These are phyloP conservation scores for Suillia variegata DNA, from an alignment of 2,888 invertebrate genomes.

Conservation along the genomic window DNA sequence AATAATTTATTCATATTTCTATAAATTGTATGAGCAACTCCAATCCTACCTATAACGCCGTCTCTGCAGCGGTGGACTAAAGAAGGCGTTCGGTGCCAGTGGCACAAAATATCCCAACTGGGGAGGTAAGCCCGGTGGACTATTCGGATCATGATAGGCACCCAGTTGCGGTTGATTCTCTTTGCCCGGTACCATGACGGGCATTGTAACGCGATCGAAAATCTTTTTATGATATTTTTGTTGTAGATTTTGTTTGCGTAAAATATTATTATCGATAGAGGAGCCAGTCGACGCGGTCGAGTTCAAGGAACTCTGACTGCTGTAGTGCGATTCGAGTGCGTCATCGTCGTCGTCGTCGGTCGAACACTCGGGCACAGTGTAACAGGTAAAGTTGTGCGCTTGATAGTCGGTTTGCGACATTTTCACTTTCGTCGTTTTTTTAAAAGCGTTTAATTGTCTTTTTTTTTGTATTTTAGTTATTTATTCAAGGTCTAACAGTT, in stretches of 20 bases:
- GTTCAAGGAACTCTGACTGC: conserved; percentile 35
- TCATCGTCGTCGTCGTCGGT: conserved; percentile 41
- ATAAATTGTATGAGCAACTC: not conserved
- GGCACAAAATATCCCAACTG: conserved; percentile 69
- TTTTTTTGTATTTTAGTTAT: not conserved
- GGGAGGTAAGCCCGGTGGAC: conserved; percentile 47
- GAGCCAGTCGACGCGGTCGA: conserved; percentile 48
- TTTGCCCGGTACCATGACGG: conserved; percentile 22
- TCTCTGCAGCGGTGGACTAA: conserved; percentile 56
- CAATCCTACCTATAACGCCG: conserved; percentile 49
- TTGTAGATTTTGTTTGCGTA: conserved; percentile 32
- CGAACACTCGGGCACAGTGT: conserved; percentile 57
- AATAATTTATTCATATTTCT: no score
- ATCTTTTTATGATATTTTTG: conserved; percentile 29
- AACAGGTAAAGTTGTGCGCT: conserved; percentile 54
- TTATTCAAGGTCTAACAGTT: conserved; percentile 10
- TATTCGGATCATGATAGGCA: conserved; percentile 43
- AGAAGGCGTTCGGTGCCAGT: conserved; percentile 60
- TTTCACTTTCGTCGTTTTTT: conserved; percentile 9
- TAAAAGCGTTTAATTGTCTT: not conserved
- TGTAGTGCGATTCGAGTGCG: conserved; percentile 22
- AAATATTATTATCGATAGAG: conserved; percentile 44
- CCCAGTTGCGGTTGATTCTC: conserved; percentile 51
- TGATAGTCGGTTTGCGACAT: conserved; percentile 53
- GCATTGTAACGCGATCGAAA: conserved; percentile 5